Conservation (phyloP, 2,113 vertebrate species). For the Tympanuchus pallidicinctus region DNA sequence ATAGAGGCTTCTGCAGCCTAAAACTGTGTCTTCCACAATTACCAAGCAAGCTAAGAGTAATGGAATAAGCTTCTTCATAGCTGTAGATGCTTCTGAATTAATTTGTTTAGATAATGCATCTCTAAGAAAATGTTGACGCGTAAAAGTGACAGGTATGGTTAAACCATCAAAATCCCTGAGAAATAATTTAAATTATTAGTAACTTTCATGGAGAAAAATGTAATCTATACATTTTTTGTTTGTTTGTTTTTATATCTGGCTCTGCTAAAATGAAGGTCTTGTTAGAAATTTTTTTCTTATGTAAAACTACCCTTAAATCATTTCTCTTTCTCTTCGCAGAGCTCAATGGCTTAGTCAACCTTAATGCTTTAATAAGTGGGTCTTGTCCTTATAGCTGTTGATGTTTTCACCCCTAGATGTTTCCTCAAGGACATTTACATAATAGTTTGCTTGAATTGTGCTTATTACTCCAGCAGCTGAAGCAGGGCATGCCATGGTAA, state of each 20-base stretch:
- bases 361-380: constrained; percentile 15
- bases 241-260: not conserved
- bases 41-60: not conserved
- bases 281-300: not conserved
- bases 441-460: not conserved
- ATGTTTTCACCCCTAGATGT: not conserved
- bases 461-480: not conserved
- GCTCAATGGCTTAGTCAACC: not conserved
- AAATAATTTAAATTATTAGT: not conserved
- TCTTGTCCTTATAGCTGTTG: constrained; percentile 15
- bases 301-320: not conserved
- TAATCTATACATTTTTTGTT: not conserved
- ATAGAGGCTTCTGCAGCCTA: not conserved
- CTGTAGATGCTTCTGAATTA: not conserved
- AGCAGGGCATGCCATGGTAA: constrained; percentile 20
- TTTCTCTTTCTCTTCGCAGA: not conserved
- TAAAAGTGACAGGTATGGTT: not conserved
- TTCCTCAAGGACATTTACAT: constrained; percentile 43
- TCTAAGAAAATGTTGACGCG: not conserved
- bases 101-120: not conserved
- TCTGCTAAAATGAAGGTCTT: not conserved
- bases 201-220: not conserved
- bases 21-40: not conserved
- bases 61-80: not conserved
- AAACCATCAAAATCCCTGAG: not conserved